phyloP scores from a whole-genome alignment of 2,888 invertebrate species.

The Pollenia labialis region DNA sequence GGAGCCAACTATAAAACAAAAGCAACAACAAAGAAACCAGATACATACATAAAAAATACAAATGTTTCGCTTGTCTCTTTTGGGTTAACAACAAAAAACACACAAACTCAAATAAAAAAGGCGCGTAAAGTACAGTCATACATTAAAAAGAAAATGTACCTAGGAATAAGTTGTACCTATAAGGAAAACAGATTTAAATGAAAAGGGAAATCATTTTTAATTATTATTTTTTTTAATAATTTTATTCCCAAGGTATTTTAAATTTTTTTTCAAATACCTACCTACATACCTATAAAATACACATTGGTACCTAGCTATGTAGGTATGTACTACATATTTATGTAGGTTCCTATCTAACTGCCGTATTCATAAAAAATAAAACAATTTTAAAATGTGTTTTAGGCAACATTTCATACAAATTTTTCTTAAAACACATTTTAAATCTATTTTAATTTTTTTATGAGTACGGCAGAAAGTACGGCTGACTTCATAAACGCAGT shows the following conservation, averaged over 20 bases:
- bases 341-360: no score
- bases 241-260: background rate
- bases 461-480: no score
- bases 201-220: no score
- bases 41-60: conserved; percentile 49
- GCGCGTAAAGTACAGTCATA: conserved; percentile 75
- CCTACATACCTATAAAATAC: background rate
- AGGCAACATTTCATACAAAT: no score
- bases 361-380: no score
- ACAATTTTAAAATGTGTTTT: no score
- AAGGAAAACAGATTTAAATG: conserved; percentile 16
- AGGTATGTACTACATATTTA: no score
- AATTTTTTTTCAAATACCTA: no score
- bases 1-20: conserved; percentile 45
- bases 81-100: conserved; percentile 64
- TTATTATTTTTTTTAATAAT: no score
- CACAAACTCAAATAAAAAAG: conserved; percentile 72
- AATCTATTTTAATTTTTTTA: no score
- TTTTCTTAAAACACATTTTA: no score
- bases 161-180: conserved; percentile 2
- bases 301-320: background rate
- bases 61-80: conserved; percentile 63
- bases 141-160: conserved; percentile 70
- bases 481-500: no score
- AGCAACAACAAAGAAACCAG: conserved; percentile 54